A percentile compares a stretch with the other conserved stretches of the same genome.
These are phyloP conservation scores for Mugil cephalus DNA, from an alignment of 2,113 vertebrate species.

Conservation along the genomic window DNA sequence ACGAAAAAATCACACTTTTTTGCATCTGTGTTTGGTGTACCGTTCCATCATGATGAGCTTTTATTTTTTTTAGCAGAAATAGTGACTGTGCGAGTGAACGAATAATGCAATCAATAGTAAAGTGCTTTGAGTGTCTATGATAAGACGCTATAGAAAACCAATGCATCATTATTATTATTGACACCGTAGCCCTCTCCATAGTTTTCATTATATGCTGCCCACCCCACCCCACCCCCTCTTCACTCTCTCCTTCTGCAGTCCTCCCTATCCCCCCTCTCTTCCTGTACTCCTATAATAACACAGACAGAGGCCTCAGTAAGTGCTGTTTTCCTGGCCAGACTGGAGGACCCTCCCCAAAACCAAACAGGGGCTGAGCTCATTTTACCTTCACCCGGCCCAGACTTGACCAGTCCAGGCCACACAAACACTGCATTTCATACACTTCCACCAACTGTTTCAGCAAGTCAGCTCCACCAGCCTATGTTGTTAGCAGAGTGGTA, in stretches of 20 bases:
- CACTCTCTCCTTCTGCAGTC: slow-evolving; percentile 5
- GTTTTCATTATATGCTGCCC: no score
- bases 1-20: no score
- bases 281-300: slow-evolving; percentile 78
- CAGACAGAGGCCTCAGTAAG: slow-evolving; percentile 78
- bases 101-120: no score
- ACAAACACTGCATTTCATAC: slow-evolving; percentile 29
- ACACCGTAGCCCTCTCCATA: no score
- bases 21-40: no score
- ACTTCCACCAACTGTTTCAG: slow-evolving; percentile 9
- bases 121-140: no score
- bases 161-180: no score
- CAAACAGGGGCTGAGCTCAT: slow-evolving; percentile 76
- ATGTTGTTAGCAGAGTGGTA: background rate
- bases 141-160: no score
- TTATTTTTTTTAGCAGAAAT: no score
- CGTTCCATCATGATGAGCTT: no score
- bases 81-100: no score
- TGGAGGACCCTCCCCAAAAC: slow-evolving; percentile 75
- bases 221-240: slow-evolving; percentile 9
- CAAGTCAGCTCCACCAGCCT: background rate
- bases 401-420: slow-evolving; percentile 37
- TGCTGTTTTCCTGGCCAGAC: slow-evolving; percentile 71
- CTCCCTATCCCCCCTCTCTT: slow-evolving; percentile 29
- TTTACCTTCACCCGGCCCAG: slow-evolving; percentile 65